Conservation (phyloP, 2,797 vertebrate genomes). For the Catharus ustulatus region DNA sequence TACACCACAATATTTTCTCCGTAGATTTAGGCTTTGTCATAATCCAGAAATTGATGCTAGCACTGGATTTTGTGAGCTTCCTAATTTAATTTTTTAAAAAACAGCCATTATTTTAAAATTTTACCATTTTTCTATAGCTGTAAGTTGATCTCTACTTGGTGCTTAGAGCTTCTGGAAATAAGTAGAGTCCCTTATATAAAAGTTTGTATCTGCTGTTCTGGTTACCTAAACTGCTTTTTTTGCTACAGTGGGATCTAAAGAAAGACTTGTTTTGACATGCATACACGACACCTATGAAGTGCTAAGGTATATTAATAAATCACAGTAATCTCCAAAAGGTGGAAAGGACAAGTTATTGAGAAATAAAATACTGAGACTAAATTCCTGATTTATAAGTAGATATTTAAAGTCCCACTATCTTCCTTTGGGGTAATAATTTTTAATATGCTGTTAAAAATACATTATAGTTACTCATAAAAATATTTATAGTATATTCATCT, state of each 20-base stretch:
- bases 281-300: not conserved
- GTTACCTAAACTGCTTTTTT: not conserved
- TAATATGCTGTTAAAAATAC: not conserved
- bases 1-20: not conserved
- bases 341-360: not conserved
- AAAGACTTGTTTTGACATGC: not conserved
- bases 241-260: not conserved
- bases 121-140: not conserved
- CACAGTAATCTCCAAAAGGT: not conserved
- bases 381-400: not conserved
- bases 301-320: not conserved
- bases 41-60: not conserved
- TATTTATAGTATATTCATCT: conserved; percentile 6
- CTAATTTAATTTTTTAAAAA: not conserved
- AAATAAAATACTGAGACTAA: not conserved
- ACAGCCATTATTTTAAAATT: not conserved
- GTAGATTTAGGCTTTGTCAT: not conserved
- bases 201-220: not conserved
- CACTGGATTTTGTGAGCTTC: not conserved
- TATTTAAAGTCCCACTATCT: not conserved
- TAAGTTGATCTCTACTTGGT: not conserved
- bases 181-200: not conserved
- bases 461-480: not conserved
- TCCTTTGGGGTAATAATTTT: not conserved
- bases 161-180: not conserved